phyloP scores from a whole-genome alignment of 2,888 invertebrate species.

The Pharmacophagus antenor region DNA sequence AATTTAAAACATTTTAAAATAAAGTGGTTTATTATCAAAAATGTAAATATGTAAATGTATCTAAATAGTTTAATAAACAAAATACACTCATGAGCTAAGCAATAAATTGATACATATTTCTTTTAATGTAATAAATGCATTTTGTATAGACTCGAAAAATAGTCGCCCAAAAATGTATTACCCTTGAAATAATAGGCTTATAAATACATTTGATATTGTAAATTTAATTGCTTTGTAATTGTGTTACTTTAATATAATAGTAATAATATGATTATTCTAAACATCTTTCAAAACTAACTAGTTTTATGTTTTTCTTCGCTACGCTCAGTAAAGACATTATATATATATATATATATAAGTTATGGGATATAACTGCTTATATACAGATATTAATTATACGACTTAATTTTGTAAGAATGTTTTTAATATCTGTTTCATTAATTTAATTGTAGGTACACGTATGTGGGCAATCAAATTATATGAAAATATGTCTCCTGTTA shows the following conservation, averaged over 20 bases:
- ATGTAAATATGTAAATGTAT: slow-evolving; percentile 29
- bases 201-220: slow-evolving; percentile 12
- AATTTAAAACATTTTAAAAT: background rate
- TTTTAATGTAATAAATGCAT: slow-evolving; percentile 10
- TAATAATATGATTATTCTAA: slow-evolving; percentile 15
- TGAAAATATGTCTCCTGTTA: slow-evolving; percentile 78
- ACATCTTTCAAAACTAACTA: slow-evolving; percentile 15
- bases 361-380: slow-evolving; percentile 14
- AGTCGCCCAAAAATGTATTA: slow-evolving; percentile 4
- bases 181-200: slow-evolving; percentile 8
- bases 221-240: slow-evolving; percentile 9
- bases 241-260: slow-evolving; percentile 20
- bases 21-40: background rate
- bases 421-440: slow-evolving; percentile 17
- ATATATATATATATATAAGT: slow-evolving; percentile 11
- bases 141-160: slow-evolving; percentile 8
- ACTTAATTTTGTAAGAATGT: slow-evolving; percentile 15
- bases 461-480: slow-evolving; percentile 76
- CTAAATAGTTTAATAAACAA: background rate
- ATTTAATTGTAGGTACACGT: slow-evolving; percentile 41
- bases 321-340: slow-evolving; percentile 11
- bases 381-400: slow-evolving; percentile 12
- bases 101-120: slow-evolving; percentile 13
- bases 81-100: background rate
- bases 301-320: slow-evolving; percentile 17